Percentiles rank a stretch among this genome's conserved stretches.
Evolutionary conservation across 2,888 invertebrate genomes (phyloP).

Genomic region (Caenorhabditis sp.): DNA sequence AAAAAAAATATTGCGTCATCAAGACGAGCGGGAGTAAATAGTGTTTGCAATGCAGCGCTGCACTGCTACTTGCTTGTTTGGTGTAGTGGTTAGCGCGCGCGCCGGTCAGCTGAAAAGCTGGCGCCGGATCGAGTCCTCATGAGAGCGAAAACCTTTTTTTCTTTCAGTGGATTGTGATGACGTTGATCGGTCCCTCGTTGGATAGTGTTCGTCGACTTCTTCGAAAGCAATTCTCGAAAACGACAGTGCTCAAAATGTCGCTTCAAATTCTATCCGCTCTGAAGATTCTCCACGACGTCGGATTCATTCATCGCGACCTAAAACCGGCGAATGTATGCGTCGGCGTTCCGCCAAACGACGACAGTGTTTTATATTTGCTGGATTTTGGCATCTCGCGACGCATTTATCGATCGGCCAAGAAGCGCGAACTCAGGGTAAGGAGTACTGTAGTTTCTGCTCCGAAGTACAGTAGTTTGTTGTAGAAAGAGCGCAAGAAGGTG

Average conservation of each 20-base stretch:
- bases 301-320: slow-evolving; percentile 43
- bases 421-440: slow-evolving; percentile 10
- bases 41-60: too few species aligned
- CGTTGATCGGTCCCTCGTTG: slow-evolving; percentile 36
- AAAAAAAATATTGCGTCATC: too few species aligned
- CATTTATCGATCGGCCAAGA: slow-evolving; percentile 15
- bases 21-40: too few species aligned
- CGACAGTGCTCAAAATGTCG: slow-evolving; percentile 27
- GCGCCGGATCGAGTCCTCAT: too few species aligned
- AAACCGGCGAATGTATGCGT: slow-evolving; percentile 54
- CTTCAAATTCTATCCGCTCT: slow-evolving; percentile 14
- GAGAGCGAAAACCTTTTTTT: not conserved
- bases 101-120: too few species aligned
- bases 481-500: slow-evolving; percentile 27
- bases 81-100: too few species aligned
- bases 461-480: slow-evolving; percentile 2
- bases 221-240: slow-evolving; percentile 20
- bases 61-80: too few species aligned
- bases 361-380: slow-evolving; percentile 47
- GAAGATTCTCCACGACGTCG: slow-evolving; percentile 33
- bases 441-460: too few species aligned
- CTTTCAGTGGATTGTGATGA: slow-evolving; percentile 41
- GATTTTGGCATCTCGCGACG: slow-evolving; percentile 59
- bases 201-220: slow-evolving; percentile 23
- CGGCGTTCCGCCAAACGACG: slow-evolving; percentile 40